Evolutionary conservation across 2,888 invertebrate species (phyloP), one percentile per base, ranked within the genome.

Genomic region (Drosophila neutralis): DNA sequence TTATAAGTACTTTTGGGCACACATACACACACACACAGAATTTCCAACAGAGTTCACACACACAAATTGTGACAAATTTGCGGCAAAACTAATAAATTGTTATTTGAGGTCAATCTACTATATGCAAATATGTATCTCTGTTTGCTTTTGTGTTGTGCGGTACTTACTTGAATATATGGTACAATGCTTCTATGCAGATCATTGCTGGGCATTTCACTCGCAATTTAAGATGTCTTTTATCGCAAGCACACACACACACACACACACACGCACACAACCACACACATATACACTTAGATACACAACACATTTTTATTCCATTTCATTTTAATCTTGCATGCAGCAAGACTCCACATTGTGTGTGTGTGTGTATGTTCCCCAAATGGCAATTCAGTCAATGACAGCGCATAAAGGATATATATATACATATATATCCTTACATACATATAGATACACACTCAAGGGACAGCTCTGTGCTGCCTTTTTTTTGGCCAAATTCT

Each of bases 351-450:
- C 51, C 48, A 7, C 33, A 45, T 18, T 36, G 40, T 57, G 42
- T 63, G 36, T 56, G 35, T 57, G 42, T 61, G 58, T 49, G 63
- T 72, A 66, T 58, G 63, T 42, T 78, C 54, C 79, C 99, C 93
- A 82, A 86, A 84, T 74, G 69, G 74, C 82, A 87, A 82, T 87
- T 87, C 82, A 84, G 72, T 82, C 82, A 83, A 87, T 87, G 87
- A 82, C 87, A 75, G 70, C 45, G 73, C 87, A 87, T 82, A 87
- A 82, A 82, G 57, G 70, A 77, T 58, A 67, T 57, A 45, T 31
- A 45, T 51, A 62, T 62, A 56, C 40, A 8, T 27, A 33, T 15
- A 21, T 18, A 38, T 35, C 13, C 35, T 13, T 35, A 35, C 11
- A 2, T n/a, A 33, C 38, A 49, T 11, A 40, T 35, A 13, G 13